Base-by-base conservation (phyloP, 1,140 invertebrate species). In the Trinorchestia longiramus region DNA sequence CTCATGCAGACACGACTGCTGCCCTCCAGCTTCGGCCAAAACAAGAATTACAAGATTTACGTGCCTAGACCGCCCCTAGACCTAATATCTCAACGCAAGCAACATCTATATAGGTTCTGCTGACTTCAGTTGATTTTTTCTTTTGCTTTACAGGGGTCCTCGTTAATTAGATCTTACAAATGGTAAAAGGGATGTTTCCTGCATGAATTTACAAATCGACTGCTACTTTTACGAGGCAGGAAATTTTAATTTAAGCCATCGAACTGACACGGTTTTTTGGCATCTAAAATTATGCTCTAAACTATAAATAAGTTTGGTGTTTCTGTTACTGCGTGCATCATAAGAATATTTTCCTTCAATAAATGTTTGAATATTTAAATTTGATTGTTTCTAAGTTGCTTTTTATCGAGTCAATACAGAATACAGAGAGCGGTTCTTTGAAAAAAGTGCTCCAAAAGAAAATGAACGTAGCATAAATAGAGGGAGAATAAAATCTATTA, bases 31-130 rank as follows among this genome's bases (percentile, higher is more conserved):
- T 36, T 77, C 62, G 62, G 62, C 62, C 62, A 77, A 77, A 77
- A 77, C 62, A 77, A 77, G 47, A 77, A 77, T 77, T 77, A 77
- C 62, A 77, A 77, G 62, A 77, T 77, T 77, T 77, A 77, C 62
- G 62, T 36, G 8, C 62, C 28, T 3, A 28, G 15, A 77, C 15
- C 62, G 62, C 62, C 62, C 62, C 36, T 36, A 11, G 28, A 11
- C 28, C 15, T 28, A 77, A 77, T 77, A 77, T 77, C 62, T 77
- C 62, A 77, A 77, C 15, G 62, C 62, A 77, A 77, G 62, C 62
- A 77, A 77, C 62, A 77, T 77, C 62, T 77, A 77, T 77, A 77
- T 77, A 77, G 28, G 15, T 77, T 77, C 15, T 77, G 11, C 11
- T 77, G 15, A 77, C 62, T 77, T 77, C 62, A 23, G 15, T 36